Conservation (phyloP, 2,797 vertebrate species). For the Sebastes hubbsi region DNA sequence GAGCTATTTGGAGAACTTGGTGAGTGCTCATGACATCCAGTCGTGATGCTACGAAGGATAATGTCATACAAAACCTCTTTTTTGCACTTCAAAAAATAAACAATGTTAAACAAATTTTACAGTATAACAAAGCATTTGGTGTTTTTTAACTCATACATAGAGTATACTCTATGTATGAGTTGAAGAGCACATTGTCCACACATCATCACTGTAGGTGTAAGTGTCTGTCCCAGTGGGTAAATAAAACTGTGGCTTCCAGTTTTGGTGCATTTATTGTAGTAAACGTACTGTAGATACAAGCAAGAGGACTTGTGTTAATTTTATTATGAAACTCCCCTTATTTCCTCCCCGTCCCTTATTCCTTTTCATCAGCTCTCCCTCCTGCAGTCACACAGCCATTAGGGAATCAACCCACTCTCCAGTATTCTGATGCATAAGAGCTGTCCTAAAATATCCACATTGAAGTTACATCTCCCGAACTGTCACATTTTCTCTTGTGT, state of each 20-base stretch:
- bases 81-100: no score
- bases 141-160: neutral
- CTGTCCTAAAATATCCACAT: constrained; percentile 57
- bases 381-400: constrained; percentile 28
- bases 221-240: neutral
- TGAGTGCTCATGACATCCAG: constrained; percentile 72
- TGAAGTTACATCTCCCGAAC: constrained; percentile 37
- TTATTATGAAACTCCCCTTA: constrained; percentile 4
- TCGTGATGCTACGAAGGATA: neutral
- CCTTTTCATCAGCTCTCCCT: constrained; percentile 24
- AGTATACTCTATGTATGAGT: neutral
- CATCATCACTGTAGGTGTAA: neutral
- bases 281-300: neutral
- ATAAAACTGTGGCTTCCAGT: neutral
- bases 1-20: constrained; percentile 98
- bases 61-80: neutral
- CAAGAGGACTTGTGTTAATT: neutral
- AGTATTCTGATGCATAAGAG: constrained; percentile 36
- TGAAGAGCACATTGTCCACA: neutral
- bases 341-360: constrained; percentile 16
- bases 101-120: no score
- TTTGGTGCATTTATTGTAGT: neutral
- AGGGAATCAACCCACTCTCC: constrained; percentile 37
- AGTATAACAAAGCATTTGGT: no score
- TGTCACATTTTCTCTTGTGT: constrained; percentile 44